A percentile compares a stretch with the other conserved stretches of the same genome.
Evolutionary conservation across 2,888 invertebrate genomes (phyloP).

Genomic region (Heliconius aoede): DNA sequence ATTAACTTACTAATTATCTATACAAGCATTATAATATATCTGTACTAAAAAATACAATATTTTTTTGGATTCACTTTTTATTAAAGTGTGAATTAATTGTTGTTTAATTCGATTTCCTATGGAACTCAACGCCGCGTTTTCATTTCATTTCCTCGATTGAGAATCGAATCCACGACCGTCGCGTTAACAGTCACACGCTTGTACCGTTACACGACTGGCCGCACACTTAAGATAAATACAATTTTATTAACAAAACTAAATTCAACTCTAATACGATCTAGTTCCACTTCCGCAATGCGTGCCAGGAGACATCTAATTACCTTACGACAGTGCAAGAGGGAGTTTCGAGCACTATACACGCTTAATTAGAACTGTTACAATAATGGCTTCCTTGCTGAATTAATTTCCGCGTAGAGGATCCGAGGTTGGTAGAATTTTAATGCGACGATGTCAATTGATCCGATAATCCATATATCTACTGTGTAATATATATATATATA

Average conservation of each 20-base stretch:
- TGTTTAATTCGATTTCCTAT: no score
- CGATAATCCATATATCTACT: background rate
- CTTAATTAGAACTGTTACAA: constrained; percentile 35
- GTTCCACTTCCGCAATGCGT: constrained; percentile 18
- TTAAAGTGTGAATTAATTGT: no score
- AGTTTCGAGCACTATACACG: constrained; percentile 29
- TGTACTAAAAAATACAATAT: no score
- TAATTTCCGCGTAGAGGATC: constrained; percentile 29
- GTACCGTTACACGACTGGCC: no score
- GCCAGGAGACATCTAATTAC: constrained; percentile 26
- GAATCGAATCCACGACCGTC: no score
- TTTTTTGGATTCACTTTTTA: no score
- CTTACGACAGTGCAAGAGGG: constrained; percentile 27
- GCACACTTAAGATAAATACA: background rate
- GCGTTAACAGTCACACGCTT: no score
- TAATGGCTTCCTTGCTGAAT: constrained; percentile 34
- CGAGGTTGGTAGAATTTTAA: constrained; percentile 27
- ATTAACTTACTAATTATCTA: no score
- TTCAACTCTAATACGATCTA: constrained; percentile 4
- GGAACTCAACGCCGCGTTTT: no score
- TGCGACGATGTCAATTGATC: background rate
- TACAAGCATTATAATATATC: no score
- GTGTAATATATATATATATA: background rate
- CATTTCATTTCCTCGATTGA: no score
- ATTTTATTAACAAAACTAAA: background rate